phyloP scores from a whole-genome alignment of 2,797 vertebrate species.

The Myripristis jacobus region DNA sequence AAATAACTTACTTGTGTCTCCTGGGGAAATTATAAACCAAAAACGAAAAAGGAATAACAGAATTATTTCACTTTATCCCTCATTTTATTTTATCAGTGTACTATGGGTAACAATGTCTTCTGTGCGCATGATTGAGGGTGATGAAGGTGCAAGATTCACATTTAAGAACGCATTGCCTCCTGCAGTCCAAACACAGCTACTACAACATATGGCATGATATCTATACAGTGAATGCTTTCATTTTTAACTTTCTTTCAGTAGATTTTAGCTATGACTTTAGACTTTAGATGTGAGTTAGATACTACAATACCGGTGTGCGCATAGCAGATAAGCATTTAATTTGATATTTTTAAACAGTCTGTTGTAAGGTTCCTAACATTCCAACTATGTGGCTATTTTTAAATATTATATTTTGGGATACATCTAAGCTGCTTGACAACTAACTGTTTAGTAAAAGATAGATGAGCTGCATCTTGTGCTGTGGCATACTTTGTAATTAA shows the following conservation, averaged over 20 bases:
- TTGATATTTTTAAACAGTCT: not conserved
- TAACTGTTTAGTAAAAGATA: not conserved
- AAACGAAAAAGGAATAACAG: not conserved
- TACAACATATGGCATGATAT: conserved; percentile 37
- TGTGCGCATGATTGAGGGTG: not conserved
- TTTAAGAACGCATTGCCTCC: conserved; percentile 46
- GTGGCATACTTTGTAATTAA: conserved; percentile 16
- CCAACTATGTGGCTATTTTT: not conserved
- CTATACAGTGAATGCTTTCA: not conserved
- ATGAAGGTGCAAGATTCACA: not conserved
- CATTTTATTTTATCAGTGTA: not conserved
- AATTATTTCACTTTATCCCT: not conserved
- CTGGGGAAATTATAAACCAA: not conserved
- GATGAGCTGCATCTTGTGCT: conserved; percentile 8
- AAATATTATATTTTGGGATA: conserved; percentile 28
- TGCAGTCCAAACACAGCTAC: conserved; percentile 43
- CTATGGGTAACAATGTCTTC: not conserved
- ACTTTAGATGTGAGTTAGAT: not conserved
- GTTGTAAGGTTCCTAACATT: not conserved
- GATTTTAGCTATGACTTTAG: not conserved
- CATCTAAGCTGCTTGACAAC: not conserved
- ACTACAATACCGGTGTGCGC: not conserved
- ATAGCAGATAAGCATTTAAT: not conserved
- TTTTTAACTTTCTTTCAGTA: not conserved
- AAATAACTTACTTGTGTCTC: not conserved